Evolutionary conservation across 2,888 invertebrate genomes (phyloP).

Genomic region (Protophormia terraenovae): DNA sequence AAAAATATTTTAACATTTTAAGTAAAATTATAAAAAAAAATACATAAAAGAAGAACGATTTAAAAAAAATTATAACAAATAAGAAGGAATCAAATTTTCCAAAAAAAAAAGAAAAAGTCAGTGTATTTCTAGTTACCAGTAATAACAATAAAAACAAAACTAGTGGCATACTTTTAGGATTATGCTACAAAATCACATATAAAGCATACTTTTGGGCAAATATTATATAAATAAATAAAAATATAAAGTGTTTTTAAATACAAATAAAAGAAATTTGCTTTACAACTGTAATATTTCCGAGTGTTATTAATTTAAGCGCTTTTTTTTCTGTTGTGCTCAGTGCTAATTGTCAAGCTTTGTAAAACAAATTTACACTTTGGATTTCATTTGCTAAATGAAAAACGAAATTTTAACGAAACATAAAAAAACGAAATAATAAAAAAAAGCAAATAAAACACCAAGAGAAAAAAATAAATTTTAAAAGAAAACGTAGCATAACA

Average conservation of each 20-base stretch:
- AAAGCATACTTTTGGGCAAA: constrained; percentile 44
- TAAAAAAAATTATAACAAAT: neutral
- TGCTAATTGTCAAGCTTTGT: constrained; percentile 8
- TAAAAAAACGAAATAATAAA: constrained; percentile 18
- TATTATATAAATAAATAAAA: constrained; percentile 1
- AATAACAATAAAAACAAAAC: constrained; percentile 19
- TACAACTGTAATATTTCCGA: neutral
- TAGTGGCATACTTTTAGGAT: constrained; percentile 51
- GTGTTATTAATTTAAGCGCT: constrained; percentile 9
- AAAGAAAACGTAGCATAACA: constrained; percentile 36
- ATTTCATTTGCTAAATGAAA: constrained; percentile 1
- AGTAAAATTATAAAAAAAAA: too few relatives aligned
- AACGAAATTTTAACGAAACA: constrained; percentile 16
- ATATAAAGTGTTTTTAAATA: constrained; percentile 2
- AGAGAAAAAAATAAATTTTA: neutral
- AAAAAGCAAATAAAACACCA: constrained; percentile 27
- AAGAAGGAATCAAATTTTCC: neutral
- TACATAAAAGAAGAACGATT: neutral
- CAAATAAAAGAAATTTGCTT: neutral
- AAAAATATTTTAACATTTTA: constrained; percentile 37
- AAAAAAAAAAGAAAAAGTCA: neutral
- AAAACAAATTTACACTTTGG: constrained; percentile 50
- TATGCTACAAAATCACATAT: neutral
- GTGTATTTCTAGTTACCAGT: neutral
- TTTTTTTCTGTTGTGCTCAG: neutral